Percentiles rank a stretch among this genome's conserved stretches.
Evolutionary conservation across 1,140 invertebrate genomes (phyloP).

Genomic region (Megalonaias nervosa): DNA sequence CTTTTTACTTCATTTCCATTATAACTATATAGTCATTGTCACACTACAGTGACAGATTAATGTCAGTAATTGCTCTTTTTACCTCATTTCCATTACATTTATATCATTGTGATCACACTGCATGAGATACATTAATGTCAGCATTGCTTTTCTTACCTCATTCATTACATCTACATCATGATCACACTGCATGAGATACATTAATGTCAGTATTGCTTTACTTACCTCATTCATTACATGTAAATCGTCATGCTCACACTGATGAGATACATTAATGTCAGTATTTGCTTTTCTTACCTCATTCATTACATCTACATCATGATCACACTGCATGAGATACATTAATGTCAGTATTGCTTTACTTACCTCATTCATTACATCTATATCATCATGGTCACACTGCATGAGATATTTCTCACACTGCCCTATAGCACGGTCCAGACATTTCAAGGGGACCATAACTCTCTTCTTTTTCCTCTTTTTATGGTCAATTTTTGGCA

Average conservation of each 20-base stretch:
- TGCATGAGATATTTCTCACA: slow-evolving; percentile 83
- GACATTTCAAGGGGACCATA: slow-evolving; percentile 77
- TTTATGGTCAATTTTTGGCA: slow-evolving; percentile 30
- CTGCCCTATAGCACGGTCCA: slow-evolving; percentile 86
- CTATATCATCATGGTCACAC: slow-evolving; percentile 88
- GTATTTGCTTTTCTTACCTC: not conserved
- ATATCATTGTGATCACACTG: no score
- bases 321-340: not conserved
- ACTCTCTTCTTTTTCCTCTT: slow-evolving; percentile 73
- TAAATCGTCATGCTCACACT: no score
- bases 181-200: slow-evolving; percentile 75
- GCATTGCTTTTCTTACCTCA: slow-evolving; percentile 43
- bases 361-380: slow-evolving; percentile 70
- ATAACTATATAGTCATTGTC: slow-evolving; percentile 89
- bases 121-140: no score
- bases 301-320: no score
- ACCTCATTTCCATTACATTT: no score
- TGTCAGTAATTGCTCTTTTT: not conserved
- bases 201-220: not conserved
- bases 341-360: not conserved
- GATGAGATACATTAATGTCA: not conserved
- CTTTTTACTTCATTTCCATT: slow-evolving; percentile 47
- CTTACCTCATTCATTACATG: no score
- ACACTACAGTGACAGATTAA: slow-evolving; percentile 72
- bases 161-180: slow-evolving; percentile 84